Evolutionary conservation across 2,888 invertebrate species (phyloP), one percentile per base, ranked within the genome.

Genomic region (Epirrita christyi): DNA sequence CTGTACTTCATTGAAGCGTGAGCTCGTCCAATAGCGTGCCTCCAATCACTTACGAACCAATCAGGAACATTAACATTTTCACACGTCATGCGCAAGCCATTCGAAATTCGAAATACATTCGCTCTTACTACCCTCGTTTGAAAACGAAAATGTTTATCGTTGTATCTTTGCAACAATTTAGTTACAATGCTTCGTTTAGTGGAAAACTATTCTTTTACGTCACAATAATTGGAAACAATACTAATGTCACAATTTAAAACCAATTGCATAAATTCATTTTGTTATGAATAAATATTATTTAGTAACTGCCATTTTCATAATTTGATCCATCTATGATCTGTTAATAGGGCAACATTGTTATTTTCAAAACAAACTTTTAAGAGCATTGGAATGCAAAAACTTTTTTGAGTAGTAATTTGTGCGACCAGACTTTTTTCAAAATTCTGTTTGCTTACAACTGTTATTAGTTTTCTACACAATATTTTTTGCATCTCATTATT

Each of bases 91-190:
- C 21, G 21, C 21, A 3, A 45, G 34, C 15, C 34, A 48, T 42
- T 42, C 49, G 6, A 21, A 51, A 13, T 55, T 54, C 29, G 55
- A 55, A 61, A 58, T 57, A 47, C 57, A 52, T 49, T 52, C 11
- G 53, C 40, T 36, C 42, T 14, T 43, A 28, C 55, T 61, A 58
- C 61, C 58, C 58, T 55, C 58, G 44, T 52, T 60, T 38, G 45
- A 49, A 28, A 38, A 38, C 8, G 9, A 38, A 36, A 47, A 6
- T 27, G 13, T 47, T 13, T 7, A 14, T 27, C 44, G 44, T 28
- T 37, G 38, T 9, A 10, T 46, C 32, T 10, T 3, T 10, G 32
- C 11, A 32, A 36, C 11, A 5, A 36, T 36, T 4, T 11, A 36
- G 5, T 11, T 11, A 36, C 6, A 11, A 11, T 11, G 11, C 36